phyloP scores from a whole-genome alignment of 2,113 vertebrate species.

The Trinectes maculatus region DNA sequence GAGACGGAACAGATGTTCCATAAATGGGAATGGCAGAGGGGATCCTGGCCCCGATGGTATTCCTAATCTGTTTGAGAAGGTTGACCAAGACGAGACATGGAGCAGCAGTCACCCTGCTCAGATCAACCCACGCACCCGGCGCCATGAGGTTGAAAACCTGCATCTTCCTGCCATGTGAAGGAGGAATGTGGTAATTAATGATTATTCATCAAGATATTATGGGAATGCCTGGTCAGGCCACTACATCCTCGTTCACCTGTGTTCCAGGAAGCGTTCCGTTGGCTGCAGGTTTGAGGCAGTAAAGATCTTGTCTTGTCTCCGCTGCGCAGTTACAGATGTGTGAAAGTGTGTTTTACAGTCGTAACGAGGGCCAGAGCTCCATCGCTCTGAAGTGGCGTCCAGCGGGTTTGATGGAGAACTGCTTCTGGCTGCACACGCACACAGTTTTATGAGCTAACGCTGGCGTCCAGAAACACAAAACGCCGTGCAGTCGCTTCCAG shows the following conservation, averaged over 20 bases:
- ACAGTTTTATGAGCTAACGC: constrained; percentile 7
- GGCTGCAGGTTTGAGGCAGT: not conserved
- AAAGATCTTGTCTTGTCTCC: constrained; percentile 9
- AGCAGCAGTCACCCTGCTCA: constrained; percentile 12
- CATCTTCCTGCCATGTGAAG: no score
- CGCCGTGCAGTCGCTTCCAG: not conserved
- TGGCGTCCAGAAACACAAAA: constrained; percentile 12
- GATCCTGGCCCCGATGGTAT: constrained; percentile 45
- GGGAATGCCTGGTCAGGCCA: no score
- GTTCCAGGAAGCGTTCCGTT: no score
- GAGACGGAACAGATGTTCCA: constrained; percentile 72
- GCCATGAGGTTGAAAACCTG: no score
- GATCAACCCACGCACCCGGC: no score
- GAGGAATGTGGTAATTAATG: no score
- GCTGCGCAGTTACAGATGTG: not conserved
- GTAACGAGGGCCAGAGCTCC: not conserved
- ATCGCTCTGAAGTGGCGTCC: constrained; percentile 13
- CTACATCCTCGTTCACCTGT: not conserved
- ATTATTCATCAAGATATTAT: no score
- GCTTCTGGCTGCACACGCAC: constrained; percentile 10
- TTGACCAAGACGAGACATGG: constrained; percentile 4
- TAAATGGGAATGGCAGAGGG: constrained; percentile 64
- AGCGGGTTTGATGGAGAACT: constrained; percentile 1
- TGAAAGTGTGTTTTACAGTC: constrained; percentile 26
- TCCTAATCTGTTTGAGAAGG: constrained; percentile 50